These are phyloP conservation scores for Tachuris rubrigastra DNA, from an alignment of 2,113 vertebrate genomes.

Conservation along the genomic window DNA sequence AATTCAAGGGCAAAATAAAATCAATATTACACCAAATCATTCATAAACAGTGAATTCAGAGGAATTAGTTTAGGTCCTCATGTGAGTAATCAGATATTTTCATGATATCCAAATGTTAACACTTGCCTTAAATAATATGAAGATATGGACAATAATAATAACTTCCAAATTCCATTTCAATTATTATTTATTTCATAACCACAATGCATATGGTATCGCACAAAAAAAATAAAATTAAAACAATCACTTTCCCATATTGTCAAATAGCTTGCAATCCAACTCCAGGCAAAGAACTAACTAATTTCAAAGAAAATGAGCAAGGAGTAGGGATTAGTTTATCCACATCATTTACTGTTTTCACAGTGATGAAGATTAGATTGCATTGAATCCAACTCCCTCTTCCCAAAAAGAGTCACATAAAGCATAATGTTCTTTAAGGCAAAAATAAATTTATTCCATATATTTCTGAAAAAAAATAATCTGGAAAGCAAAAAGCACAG, in stretches of 20 bases:
- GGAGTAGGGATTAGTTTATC: background rate
- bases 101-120: background rate
- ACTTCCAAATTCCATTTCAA: background rate
- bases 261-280: background rate
- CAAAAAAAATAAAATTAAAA: background rate
- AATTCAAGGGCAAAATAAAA: background rate
- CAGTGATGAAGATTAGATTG: background rate
- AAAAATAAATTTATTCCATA: background rate
- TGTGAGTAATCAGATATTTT: background rate
- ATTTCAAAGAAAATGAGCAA: background rate
- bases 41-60: background rate
- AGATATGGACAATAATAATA: background rate
- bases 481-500: background rate
- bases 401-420: background rate
- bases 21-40: background rate
- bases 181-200: conserved; percentile 20
- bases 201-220: background rate
- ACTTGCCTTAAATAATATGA: background rate
- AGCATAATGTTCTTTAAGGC: background rate
- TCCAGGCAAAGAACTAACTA: background rate
- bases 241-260: background rate
- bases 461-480: background rate
- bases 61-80: background rate
- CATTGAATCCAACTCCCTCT: background rate
- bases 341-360: background rate